Evolutionary conservation across 2,797 vertebrate species (phyloP), one percentile per base, ranked within the genome.

Genomic region (Amniataba percoides): DNA sequence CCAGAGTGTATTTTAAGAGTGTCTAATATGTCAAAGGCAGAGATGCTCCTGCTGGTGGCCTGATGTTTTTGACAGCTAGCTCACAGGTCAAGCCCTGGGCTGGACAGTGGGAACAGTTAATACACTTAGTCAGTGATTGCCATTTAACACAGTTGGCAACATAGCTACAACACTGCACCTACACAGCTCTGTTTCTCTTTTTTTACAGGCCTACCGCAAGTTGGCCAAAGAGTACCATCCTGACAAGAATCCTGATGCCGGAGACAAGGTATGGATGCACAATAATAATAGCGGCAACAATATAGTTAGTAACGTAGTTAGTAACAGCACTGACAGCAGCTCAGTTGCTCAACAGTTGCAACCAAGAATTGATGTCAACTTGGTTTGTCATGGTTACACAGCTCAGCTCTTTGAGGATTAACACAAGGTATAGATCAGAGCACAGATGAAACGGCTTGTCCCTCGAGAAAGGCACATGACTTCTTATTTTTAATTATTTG

Each of bases 201-300:
- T 71, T 55, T 89, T 93, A 13, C 89, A 99, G 98, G 96, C 98
- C 18, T 98, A 98, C 89, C 96, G 97, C 63, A 98, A 99, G 85
- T 81, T 98, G 93, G 97, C 98, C 81, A 99, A 99, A 94, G 98
- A 99, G 57, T 99, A 98, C 83, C 98, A 99, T 71, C 98, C 98
- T 74, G 98, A 99, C 94, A 99, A 99, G 92, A 99, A 99, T 89
- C 98, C 98, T 72, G 98, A 99, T 88, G 97, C 98, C 57, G 98
- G 97, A 71, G 98, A 99, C 87, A 99, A 98, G 97, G 97, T 99
- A 97, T 89, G 27, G 90, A 74, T 78, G 16, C 36, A 66, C 40
- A 21, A 63, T 31, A 31, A 31, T 45, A 40, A 34, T 51, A 23
- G n/a, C 40, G 80, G 10, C 39, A 36, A 12, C 51, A 58, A 0